These are phyloP conservation scores for Sphenodon punctatus DNA, from an alignment of 2,797 vertebrate genomes.

Conservation along the genomic window DNA sequence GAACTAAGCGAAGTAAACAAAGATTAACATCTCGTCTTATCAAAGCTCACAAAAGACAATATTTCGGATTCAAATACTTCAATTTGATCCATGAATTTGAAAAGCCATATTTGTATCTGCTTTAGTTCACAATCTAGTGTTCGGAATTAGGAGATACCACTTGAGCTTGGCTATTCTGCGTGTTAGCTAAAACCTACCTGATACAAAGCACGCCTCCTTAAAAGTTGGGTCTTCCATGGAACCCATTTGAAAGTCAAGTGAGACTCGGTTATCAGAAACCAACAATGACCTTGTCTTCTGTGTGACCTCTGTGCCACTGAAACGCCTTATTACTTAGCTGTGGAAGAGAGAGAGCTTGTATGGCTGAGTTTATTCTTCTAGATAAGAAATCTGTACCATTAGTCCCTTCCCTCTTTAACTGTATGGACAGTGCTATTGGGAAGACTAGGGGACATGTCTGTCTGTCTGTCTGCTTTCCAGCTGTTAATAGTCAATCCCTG, in stretches of 20 bases:
- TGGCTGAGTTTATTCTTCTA: too few species aligned
- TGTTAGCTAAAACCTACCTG: background rate
- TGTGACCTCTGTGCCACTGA: background rate
- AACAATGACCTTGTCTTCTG: background rate
- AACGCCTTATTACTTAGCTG: background rate
- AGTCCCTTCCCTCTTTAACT: background rate
- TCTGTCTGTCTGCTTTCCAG: conserved; percentile 47
- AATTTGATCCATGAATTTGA: too few species aligned
- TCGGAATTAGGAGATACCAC: background rate
- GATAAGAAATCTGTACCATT: background rate
- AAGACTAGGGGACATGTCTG: background rate
- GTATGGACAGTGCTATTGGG: background rate
- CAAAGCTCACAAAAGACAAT: too few species aligned
- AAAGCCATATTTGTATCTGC: too few species aligned
- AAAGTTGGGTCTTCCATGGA: background rate
- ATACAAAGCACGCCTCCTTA: background rate
- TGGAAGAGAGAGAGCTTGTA: background rate
- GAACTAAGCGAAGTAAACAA: too few species aligned
- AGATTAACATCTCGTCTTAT: too few species aligned
- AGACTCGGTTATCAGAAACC: background rate
- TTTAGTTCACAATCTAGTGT: background rate
- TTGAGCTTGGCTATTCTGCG: background rate
- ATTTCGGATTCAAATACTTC: too few species aligned
- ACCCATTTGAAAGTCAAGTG: background rate
- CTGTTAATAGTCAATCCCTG: conserved; percentile 58